Conservation (phyloP, 2,113 vertebrate species). For the Polypterus bichir region DNA sequence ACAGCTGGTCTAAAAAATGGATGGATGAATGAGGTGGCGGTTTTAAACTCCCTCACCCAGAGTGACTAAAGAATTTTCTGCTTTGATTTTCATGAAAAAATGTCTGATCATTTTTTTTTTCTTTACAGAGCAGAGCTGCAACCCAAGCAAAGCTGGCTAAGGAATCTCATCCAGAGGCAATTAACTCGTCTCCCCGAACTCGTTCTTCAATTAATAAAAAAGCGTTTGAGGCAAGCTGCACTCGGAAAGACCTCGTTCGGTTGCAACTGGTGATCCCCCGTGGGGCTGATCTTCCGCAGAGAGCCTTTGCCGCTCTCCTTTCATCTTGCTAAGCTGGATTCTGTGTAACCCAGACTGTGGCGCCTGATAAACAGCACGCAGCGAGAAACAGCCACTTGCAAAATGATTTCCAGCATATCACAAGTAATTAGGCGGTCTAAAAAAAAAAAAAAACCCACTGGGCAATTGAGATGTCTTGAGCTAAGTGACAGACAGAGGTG, state of each 20-base stretch:
- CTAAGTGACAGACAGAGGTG: too few species aligned
- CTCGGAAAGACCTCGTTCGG: conserved; percentile 16
- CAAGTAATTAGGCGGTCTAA: background rate
- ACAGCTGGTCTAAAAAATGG: background rate
- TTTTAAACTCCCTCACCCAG: background rate
- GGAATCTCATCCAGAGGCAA: background rate
- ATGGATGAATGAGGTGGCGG: background rate
- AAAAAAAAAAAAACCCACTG: background rate
- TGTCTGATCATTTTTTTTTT: conserved; percentile 1
- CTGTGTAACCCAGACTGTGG: conserved; percentile 1
- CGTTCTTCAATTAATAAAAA: conserved; percentile 18
- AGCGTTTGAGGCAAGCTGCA: conserved; percentile 12
- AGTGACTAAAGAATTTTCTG: background rate
- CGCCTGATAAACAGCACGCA: background rate
- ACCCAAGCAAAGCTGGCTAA: background rate
- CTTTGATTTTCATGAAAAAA: background rate
- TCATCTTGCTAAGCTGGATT: conserved; percentile 16
- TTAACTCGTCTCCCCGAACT: conserved; percentile 14
- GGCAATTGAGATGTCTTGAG: conserved; percentile 1
- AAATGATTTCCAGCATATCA: background rate
- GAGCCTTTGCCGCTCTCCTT: conserved; percentile 10
- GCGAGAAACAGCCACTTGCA: background rate
- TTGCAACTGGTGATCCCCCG: conserved; percentile 3
- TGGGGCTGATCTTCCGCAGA: background rate
- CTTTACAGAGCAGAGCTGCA: background rate